Evolutionary conservation across 2,113 vertebrate genomes (phyloP), one percentile per base, ranked within the genome.

Genomic region (Agapornis roseicollis): DNA sequence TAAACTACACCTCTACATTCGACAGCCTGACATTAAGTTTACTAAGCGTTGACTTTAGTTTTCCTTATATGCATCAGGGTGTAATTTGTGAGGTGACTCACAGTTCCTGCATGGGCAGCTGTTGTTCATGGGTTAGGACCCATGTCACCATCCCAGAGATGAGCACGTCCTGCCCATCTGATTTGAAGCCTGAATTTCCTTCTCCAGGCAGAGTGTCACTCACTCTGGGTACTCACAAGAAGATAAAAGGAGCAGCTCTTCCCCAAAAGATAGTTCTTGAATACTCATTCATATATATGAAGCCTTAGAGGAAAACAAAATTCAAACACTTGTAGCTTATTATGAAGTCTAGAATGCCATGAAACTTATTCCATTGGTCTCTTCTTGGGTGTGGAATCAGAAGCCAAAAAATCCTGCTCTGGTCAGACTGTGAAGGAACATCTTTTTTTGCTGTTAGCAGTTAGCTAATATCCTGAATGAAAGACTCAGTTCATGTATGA

Each of bases 71-170:
- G 47, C 86, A 69, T 37, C 65, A 81, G 86, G 80, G 16, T 93
- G 56, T 94, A 46, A 92, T 94, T 94, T 94, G 44, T 49, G 61
- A 81, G 69, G 65, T 95, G 89, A 90, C 52, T 94, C 82, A 90
- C 42, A 35, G 47, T 42, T 47, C 23, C 60, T 77, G 55, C 60
- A 22, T 8, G 37, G 72, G 33, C 53, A 80, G 39, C 52, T 79
- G 7, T 77, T 85, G 56, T 79, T 66, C 2, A 0, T n/a, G 33
- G 41, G 11, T 25, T 41, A 69, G 83, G 42, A 81, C 25, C 25
- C 1, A 2, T 10, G 47, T 41, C 71, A 31, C 85, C 13, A 8
- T 71, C 27, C 50, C 47, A 55, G 50, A 50, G 12, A 28, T 61
- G 58, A 83, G 17, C 17, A 13, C 49, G 42, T 87, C 49, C 42